These are phyloP conservation scores for Pentamera pediparva DNA, from an alignment of 53 echinoderm and acorn worm species.

Conservation along the genomic window DNA sequence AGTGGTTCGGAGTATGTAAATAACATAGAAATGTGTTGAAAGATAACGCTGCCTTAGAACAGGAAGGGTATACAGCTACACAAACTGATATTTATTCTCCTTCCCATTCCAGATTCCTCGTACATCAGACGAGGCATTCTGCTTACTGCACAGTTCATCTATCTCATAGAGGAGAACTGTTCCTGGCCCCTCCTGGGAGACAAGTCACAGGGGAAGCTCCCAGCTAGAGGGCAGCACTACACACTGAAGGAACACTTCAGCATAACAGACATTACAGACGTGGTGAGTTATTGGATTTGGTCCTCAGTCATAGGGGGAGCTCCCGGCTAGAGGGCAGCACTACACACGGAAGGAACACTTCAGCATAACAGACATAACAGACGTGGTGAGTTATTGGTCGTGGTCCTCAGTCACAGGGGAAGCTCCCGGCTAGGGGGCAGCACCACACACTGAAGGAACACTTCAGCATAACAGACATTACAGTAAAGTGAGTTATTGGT, in stretches of 20 bases:
- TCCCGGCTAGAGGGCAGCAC: constrained; percentile 34
- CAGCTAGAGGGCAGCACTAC: constrained; percentile 46
- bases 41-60: too few relatives aligned
- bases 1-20: not conserved
- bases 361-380: constrained; percentile 69
- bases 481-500: constrained; percentile 80
- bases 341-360: constrained; percentile 58
- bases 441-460: constrained; percentile 63
- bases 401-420: too few relatives aligned
- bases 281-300: too few relatives aligned
- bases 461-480: constrained; percentile 68
- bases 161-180: constrained; percentile 76
- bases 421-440: constrained; percentile 1
- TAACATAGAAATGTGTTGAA: too few relatives aligned
- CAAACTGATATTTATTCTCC: not conserved
- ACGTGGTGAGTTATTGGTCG: constrained; percentile 83
- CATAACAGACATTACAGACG: constrained; percentile 68
- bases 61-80: too few relatives aligned
- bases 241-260: constrained; percentile 53
- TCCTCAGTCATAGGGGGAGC: too few relatives aligned
- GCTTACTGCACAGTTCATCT: constrained; percentile 59
- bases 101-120: constrained; percentile 13
- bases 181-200: constrained; percentile 56
- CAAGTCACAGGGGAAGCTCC: not conserved
- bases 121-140: constrained; percentile 40